Evolutionary conservation across 2,888 invertebrate species (phyloP).

Genomic region (Agriotes lineatus): DNA sequence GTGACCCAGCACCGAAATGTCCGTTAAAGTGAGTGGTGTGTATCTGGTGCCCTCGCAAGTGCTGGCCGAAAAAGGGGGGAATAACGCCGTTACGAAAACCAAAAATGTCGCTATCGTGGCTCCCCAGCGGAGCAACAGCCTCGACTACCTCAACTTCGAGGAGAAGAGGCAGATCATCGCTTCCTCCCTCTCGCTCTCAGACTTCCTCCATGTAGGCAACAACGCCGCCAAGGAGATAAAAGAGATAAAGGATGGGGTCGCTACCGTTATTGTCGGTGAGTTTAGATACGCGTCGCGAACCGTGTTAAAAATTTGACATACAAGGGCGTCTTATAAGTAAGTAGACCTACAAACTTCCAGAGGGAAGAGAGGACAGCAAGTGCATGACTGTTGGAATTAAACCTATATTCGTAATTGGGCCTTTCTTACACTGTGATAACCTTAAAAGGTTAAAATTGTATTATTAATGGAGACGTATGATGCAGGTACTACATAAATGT

Average conservation of each 20-base stretch:
- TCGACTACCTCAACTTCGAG: slow-evolving; percentile 92
- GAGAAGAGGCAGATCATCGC: slow-evolving; percentile 92
- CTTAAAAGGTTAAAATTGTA: too few relatives aligned
- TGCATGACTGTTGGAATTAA: too few relatives aligned
- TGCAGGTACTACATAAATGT: too few relatives aligned
- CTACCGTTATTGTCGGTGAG: slow-evolving; percentile 64
- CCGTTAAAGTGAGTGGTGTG: slow-evolving; percentile 58
- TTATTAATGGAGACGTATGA: too few relatives aligned
- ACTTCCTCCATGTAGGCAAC: slow-evolving; percentile 70
- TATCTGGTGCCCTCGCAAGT: slow-evolving; percentile 57
- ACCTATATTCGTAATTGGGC: too few relatives aligned
- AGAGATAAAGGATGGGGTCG: slow-evolving; percentile 59
- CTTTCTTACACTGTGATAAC: too few relatives aligned
- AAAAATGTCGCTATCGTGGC: slow-evolving; percentile 77
- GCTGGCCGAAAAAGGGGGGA: slow-evolving; percentile 57
- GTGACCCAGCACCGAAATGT: slow-evolving; percentile 50
- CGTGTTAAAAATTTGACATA: too few relatives aligned
- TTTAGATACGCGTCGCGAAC: too few relatives aligned
- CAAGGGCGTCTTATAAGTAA: too few relatives aligned
- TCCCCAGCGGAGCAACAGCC: slow-evolving; percentile 83
- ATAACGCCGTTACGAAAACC: slow-evolving; percentile 53
- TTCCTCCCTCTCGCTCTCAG: slow-evolving; percentile 87
- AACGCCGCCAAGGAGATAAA: slow-evolving; percentile 58
- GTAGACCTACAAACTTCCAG: too few relatives aligned
- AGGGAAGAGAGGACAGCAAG: too few relatives aligned